Conservation (phyloP, 2,797 vertebrate species). For the Takifugu rubripes region DNA sequence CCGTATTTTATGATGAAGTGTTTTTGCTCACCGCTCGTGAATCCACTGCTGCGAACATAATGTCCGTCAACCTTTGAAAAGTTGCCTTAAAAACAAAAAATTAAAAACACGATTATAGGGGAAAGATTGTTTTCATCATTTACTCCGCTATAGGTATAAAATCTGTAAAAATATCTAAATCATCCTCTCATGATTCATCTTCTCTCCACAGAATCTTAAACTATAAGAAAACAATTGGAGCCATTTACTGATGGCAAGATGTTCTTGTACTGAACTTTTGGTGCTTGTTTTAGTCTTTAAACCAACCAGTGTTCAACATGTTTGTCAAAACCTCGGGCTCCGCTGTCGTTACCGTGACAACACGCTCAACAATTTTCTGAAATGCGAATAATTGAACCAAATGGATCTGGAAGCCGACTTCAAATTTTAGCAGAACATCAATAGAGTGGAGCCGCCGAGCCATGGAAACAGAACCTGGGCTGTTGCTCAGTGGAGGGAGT, state of each 20-base stretch:
- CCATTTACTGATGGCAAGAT: neutral
- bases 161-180: too few species aligned
- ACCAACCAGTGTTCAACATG: too few species aligned
- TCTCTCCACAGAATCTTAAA: too few species aligned
- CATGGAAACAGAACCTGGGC: constrained; percentile 9
- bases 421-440: constrained; percentile 6
- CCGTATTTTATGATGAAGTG: neutral
- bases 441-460: neutral
- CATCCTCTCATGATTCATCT: too few species aligned
- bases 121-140: neutral
- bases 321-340: neutral
- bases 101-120: neutral
- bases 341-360: constrained; percentile 12
- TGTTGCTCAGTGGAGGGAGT: too few species aligned
- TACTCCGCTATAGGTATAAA: neutral
- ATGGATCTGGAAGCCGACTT: constrained; percentile 4
- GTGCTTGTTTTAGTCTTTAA: too few species aligned
- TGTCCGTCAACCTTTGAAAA: constrained; percentile 99
- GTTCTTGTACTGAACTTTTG: too few species aligned
- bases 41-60: constrained; percentile 98
- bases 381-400: constrained; percentile 16
- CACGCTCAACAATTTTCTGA: constrained; percentile 13
- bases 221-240: too few species aligned
- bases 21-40: constrained; percentile 83
- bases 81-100: constrained; percentile 80